A percentile compares a stretch with the other conserved stretches of the same genome.
These are phyloP conservation scores for Metridium senile DNA, from an alignment of 92 coral and sea anemone genomes.

Conservation along the genomic window DNA sequence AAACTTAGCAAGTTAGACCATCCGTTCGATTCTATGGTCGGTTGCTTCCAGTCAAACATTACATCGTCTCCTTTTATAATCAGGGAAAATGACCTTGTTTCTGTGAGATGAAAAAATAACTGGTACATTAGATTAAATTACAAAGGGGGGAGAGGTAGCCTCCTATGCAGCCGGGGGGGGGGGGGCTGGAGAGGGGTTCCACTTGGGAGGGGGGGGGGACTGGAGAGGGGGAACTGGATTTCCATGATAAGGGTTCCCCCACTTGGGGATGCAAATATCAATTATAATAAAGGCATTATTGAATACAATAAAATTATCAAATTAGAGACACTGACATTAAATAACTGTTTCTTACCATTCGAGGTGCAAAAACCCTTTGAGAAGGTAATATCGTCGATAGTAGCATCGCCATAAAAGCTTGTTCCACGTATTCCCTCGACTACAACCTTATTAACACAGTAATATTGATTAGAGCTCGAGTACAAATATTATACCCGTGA, in stretches of 20 bases:
- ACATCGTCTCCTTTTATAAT: background rate
- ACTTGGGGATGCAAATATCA: too few species aligned
- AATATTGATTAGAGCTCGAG: background rate
- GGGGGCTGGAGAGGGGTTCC: too few species aligned
- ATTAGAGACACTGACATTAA: too few species aligned
- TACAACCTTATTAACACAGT: constrained; percentile 20
- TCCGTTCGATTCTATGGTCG: constrained; percentile 6
- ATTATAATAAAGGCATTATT: too few species aligned
- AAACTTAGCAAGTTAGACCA: constrained; percentile 1
- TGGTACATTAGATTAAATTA: too few species aligned
- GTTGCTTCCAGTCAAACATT: background rate
- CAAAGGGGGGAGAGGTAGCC: too few species aligned
- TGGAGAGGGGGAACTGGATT: too few species aligned
- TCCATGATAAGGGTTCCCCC: too few species aligned
- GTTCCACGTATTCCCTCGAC: constrained; percentile 41
- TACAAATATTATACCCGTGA: too few species aligned
- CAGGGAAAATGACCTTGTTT: background rate
- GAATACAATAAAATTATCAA: too few species aligned
- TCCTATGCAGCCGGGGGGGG: too few species aligned
- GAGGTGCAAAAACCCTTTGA: constrained; percentile 18
- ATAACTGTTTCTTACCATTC: background rate
- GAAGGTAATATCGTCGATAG: constrained; percentile 41
- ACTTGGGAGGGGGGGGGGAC: too few species aligned
- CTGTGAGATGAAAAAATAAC: background rate
- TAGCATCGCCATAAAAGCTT: constrained; percentile 38